phyloP scores from a whole-genome alignment of 2,113 vertebrate genomes.

The Suncus etruscus region DNA sequence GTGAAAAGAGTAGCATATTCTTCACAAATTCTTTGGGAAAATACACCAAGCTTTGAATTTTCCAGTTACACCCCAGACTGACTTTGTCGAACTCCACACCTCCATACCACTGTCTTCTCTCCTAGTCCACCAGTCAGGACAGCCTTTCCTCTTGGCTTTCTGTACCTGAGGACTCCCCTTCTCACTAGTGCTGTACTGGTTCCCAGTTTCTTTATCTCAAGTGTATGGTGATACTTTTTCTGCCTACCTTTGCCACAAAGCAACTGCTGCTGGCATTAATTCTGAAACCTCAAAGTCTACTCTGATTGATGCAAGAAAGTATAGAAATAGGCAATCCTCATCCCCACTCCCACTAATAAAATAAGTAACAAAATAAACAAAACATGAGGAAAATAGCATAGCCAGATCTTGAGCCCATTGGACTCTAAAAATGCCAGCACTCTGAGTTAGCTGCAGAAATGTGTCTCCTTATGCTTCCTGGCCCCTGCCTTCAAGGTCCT shows the following conservation, averaged over 20 bases:
- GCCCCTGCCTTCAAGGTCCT: not conserved
- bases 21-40: constrained; percentile 11
- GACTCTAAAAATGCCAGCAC: too few relatives aligned
- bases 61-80: not conserved
- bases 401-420: not conserved
- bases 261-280: not conserved
- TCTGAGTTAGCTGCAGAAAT: not conserved
- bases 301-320: not conserved
- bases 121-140: not conserved
- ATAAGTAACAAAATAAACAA: not conserved
- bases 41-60: constrained; percentile 29
- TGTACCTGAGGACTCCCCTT: not conserved
- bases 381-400: not conserved
- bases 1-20: not conserved
- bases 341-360: not conserved
- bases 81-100: not conserved
- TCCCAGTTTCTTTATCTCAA: not conserved
- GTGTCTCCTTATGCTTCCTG: not conserved
- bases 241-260: not conserved
- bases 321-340: too few relatives aligned
- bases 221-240: not conserved
- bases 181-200: not conserved
- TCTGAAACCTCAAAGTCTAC: not conserved
- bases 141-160: not conserved
- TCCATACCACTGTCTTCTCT: not conserved